Conservation (phyloP, 1,140 invertebrate species). For the Rhagoletis zephyria region DNA sequence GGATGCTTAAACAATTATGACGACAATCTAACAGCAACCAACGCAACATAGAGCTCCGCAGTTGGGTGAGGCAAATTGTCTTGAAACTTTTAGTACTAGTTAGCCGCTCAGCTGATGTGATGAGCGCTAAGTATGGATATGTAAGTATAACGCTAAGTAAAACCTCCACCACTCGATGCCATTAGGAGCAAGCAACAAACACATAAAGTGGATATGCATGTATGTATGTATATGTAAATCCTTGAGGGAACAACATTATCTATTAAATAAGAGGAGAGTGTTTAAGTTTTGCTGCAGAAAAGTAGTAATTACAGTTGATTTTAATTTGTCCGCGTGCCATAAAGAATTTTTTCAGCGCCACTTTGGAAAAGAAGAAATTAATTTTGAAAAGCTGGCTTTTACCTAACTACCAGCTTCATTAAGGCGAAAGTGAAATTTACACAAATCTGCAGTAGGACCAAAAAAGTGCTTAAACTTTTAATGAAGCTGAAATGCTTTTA, state of each 20-base stretch:
- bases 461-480: constrained; percentile 24
- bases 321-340: constrained; percentile 19
- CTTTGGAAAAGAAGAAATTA: background rate
- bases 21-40: background rate
- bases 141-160: background rate
- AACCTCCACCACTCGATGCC: too few species aligned
- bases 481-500: constrained; percentile 48
- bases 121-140: too few species aligned
- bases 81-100: background rate
- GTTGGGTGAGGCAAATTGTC: background rate
- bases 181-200: background rate
- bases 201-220: background rate
- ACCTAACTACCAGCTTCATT: background rate
- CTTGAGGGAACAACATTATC: background rate
- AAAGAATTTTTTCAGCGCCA: constrained; percentile 12
- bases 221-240: background rate
- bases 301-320: constrained; percentile 51
- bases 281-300: background rate
- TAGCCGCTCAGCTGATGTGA: background rate
- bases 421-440: constrained; percentile 23
- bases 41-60: background rate
- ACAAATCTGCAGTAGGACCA: background rate
- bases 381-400: background rate
- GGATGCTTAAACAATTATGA: constrained; percentile 33
- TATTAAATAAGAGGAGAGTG: constrained; percentile 16